Evolutionary conservation across 2,797 vertebrate genomes (phyloP), one percentile per base, ranked within the genome.

Genomic region (Apogon hyalosoma): DNA sequence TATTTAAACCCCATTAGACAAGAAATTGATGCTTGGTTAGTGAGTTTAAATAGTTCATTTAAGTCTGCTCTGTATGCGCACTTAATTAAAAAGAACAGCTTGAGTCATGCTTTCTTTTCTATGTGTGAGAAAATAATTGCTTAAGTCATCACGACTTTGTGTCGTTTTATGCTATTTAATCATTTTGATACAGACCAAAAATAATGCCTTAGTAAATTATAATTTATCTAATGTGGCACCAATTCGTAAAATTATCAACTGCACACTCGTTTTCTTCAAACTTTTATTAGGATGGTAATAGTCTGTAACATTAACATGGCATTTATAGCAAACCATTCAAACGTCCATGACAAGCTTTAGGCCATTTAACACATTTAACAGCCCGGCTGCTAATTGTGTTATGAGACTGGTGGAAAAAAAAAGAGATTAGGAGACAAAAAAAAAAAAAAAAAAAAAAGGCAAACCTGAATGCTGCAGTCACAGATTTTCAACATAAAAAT

Each of bases 231-330:
- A 71, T 62, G 46, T 64, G 68, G 45, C 68, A 59, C 62, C 60
- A 51, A 77, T 84, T 83, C 67, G 71, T 79, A 61, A 69, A 80
- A 78, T 69, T 36, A 65, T 78, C 63, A 77, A 75, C 47, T 28
- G 49, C 72, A 11, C 16, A 73, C 31, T 51, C 47, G 5, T 52
- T 71, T 63, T 47, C 36, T 49, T 52, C 12, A 62, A 67, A 57
- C 53, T 71, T 85, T 88, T 69, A 87, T 79, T 85, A 42, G 50
- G 60, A 51, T 62, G 58, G 77, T 84, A 86, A 90, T 81, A 66
- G 62, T 77, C 68, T 72, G 50, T 61, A 79, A 83, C 54, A 79
- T 80, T 81, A 87, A 69, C 67, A 74, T 53, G 39, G 38, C 63
- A 63, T 85, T 88, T 75, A 79, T 71, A 60, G 73, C 50, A 43